phyloP scores from a whole-genome alignment of 2,113 vertebrate species.

The Halcyon malimbica region DNA sequence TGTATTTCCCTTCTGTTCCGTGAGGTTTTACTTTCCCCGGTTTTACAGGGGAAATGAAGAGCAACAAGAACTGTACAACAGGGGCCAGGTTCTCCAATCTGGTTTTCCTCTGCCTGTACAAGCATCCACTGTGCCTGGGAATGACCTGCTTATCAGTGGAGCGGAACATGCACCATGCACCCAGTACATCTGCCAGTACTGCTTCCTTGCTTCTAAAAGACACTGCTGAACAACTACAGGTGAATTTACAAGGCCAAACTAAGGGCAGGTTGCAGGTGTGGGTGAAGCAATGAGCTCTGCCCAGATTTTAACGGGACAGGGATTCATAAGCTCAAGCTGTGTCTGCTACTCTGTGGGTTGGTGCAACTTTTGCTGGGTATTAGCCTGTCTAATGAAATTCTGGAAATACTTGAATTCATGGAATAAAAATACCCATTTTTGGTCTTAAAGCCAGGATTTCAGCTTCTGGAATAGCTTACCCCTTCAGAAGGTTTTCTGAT shows the following conservation, averaged over 20 bases:
- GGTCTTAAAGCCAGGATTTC: not conserved
- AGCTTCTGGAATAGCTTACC: not conserved
- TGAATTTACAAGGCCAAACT: not conserved
- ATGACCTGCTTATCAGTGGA: not conserved
- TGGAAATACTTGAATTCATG: not conserved
- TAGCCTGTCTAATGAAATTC: not conserved
- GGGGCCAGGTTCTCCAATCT: not conserved
- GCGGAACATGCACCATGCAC: not conserved
- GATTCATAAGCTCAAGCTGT: not conserved
- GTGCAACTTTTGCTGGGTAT: not conserved
- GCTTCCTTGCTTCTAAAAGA: not conserved
- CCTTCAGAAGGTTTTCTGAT: not conserved
- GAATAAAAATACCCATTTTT: not conserved
- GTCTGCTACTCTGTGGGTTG: not conserved
- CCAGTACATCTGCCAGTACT: accelerated
- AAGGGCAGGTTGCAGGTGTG: not conserved
- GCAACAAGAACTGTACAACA: not conserved
- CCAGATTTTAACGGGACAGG: accelerated
- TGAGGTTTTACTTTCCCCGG: not conserved
- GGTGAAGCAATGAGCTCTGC: not conserved
- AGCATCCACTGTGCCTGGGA: not conserved
- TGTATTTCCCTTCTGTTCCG: not conserved
- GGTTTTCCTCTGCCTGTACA: not conserved
- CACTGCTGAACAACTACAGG: not conserved
- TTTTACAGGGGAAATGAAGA: not conserved